Evolutionary conservation across 2,113 vertebrate genomes (phyloP), one percentile per base, ranked within the genome.

Genomic region (Dissostichus mawsoni): DNA sequence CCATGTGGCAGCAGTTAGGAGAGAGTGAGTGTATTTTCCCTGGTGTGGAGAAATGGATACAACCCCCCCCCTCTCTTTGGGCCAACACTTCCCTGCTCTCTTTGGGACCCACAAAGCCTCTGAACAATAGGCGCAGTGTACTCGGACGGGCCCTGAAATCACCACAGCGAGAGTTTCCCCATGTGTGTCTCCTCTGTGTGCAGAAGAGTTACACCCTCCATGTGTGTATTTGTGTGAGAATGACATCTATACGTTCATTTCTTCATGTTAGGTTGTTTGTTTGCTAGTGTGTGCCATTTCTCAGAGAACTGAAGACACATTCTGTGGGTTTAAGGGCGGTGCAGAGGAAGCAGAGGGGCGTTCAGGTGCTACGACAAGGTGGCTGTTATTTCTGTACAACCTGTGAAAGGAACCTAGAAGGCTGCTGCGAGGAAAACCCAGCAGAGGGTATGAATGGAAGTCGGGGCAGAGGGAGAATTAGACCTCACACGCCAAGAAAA

Each of bases 311-410:
- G 76, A 89, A 82, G 89, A 81, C 29, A 23, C 76, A 88, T 91
- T 91, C 89, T 91, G 76, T 67, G 69, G 70, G 85, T 0, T 45
- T 74, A 8, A 79, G 78, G 79, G 77, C 80, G 56, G 74, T 87
- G 81, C 77, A 5, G 64, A 71, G 90, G 86, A 92, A 88, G 83
- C 86, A 65, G 63, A 76, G 88, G 80, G 84, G 73, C 88, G 87
- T 56, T 89, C 76, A 88, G 74, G 78, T 81, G 86, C 29, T 59
- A 55, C 79, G 87, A 85, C 74, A 64, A 71, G 79, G 57, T 81
- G 0, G 33, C 82, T 92, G 90, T 92, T 92, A 89, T 90, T 93
- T 83, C 88, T 89, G 87, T 89, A 71, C 67, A 83, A 90, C 88
- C 90, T 87, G 89, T 75, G 45, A 83, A 82, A 84, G 52, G 57